Percentiles rank a stretch among this genome's conserved stretches.
Conservation (phyloP, 2,113 vertebrate species). For the Malurus cyaneus region DNA sequence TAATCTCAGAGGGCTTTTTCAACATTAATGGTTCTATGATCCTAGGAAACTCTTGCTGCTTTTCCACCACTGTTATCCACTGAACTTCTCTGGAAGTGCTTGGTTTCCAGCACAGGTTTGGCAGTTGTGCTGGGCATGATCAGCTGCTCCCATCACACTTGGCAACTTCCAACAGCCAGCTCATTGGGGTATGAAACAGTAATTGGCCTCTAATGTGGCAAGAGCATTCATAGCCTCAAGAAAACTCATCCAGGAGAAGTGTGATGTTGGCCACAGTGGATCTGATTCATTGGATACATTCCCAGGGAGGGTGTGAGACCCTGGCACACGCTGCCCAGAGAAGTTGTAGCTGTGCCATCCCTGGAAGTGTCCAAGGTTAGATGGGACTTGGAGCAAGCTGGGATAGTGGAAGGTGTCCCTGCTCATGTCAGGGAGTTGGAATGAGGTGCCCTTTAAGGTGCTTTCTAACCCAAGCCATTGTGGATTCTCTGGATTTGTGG, state of each 20-base stretch:
- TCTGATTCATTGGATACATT: background rate
- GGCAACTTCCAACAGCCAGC: rapidly evolving
- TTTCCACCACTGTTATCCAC: rapidly evolving
- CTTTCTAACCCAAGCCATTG: background rate
- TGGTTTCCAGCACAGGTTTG: rapidly evolving
- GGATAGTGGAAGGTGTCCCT: rapidly evolving
- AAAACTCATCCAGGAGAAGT: background rate
- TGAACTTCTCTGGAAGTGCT: background rate
- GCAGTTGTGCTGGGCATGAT: background rate
- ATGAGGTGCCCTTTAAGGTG: background rate
- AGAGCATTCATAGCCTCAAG: background rate
- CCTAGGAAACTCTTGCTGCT: background rate
- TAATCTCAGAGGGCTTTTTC: background rate
- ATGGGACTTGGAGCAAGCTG: background rate
- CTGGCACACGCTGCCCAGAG: background rate
- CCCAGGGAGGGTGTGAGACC: background rate
- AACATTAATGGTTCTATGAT: rapidly evolving
- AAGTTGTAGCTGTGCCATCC: background rate
- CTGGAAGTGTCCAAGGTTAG: background rate
- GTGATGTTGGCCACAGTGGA: rapidly evolving
- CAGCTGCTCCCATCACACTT: rapidly evolving
- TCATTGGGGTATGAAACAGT: rapidly evolving
- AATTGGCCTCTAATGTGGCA: background rate
- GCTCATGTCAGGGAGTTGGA: background rate
- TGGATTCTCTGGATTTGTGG: background rate